Evolutionary conservation across 2,797 vertebrate species (phyloP).

Genomic region (Anguilla obscura): DNA sequence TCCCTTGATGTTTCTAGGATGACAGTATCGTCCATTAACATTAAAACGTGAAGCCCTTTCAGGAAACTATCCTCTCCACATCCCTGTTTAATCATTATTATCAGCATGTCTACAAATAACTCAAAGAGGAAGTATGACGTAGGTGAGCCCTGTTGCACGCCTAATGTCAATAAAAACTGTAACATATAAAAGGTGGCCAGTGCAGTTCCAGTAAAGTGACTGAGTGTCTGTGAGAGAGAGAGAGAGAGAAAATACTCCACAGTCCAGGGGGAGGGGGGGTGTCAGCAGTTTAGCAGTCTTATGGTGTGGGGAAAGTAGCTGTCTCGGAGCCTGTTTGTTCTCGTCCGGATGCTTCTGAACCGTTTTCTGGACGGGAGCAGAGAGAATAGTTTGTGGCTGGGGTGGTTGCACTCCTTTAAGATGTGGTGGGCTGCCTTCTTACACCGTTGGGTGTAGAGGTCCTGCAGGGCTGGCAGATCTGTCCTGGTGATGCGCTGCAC

Average conservation of each 20-base stretch:
- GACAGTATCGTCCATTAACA: neutral
- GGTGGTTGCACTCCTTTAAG: neutral
- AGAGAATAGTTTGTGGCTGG: constrained; percentile 8
- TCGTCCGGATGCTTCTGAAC: neutral
- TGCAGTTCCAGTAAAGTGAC: too few relatives aligned
- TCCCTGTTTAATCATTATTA: neutral
- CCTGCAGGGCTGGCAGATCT: constrained; percentile 1
- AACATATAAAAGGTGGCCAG: too few relatives aligned
- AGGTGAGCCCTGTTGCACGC: too few relatives aligned
- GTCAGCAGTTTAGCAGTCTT: constrained; percentile 4
- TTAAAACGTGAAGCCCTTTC: neutral
- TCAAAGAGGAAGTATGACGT: too few relatives aligned
- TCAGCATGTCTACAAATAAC: neutral
- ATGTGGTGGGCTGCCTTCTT: neutral
- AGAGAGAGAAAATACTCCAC: too few relatives aligned
- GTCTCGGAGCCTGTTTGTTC: neutral
- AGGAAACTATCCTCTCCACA: neutral
- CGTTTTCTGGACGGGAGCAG: neutral
- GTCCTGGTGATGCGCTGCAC: constrained; percentile 27
- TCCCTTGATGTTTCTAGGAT: neutral
- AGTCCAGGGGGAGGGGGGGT: too few relatives aligned
- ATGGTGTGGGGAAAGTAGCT: neutral
- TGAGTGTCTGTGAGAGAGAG: too few relatives aligned
- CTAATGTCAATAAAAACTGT: too few relatives aligned
- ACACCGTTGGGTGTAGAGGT: constrained; percentile 25